phyloP scores from a whole-genome alignment of 1,140 invertebrate genomes.

The Chionoecetes opilio region DNA sequence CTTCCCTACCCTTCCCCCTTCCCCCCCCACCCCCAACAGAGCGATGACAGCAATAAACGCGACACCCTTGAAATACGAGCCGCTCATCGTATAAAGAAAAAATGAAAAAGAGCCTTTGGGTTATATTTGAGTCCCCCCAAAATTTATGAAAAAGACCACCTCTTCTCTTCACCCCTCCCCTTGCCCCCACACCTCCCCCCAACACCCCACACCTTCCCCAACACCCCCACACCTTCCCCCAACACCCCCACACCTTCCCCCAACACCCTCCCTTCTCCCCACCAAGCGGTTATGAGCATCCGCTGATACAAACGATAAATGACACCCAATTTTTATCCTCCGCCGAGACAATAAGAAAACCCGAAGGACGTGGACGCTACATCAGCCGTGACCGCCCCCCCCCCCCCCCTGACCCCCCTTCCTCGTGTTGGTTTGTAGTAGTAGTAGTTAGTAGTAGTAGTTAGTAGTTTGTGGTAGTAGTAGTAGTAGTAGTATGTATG shows the following conservation, averaged over 20 bases:
- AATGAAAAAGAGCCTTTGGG: not conserved
- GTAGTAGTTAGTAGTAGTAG: no score
- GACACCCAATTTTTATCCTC: not conserved
- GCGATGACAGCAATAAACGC: constrained; percentile 7
- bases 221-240: no score
- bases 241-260: no score
- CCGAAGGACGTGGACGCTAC: not conserved
- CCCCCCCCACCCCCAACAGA: no score
- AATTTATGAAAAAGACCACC: constrained; percentile 13
- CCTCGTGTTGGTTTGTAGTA: not conserved
- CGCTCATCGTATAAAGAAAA: constrained; percentile 5
- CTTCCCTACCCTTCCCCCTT: no score
- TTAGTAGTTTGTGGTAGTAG: no score
- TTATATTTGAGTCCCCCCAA: constrained; percentile 13
- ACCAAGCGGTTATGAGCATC: not conserved
- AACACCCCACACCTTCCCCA: no score
- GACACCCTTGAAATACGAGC: not conserved
- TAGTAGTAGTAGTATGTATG: no score
- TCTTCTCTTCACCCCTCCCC: not conserved
- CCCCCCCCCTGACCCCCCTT: no score
- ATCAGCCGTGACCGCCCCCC: not conserved
- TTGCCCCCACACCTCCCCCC: not conserved
- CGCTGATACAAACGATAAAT: constrained; percentile 29
- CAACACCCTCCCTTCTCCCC: not conserved
- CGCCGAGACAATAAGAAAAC: constrained; percentile 1